These are phyloP conservation scores for Cephalophus harveyi DNA, from an alignment of 2,113 vertebrate species.

Conservation along the genomic window DNA sequence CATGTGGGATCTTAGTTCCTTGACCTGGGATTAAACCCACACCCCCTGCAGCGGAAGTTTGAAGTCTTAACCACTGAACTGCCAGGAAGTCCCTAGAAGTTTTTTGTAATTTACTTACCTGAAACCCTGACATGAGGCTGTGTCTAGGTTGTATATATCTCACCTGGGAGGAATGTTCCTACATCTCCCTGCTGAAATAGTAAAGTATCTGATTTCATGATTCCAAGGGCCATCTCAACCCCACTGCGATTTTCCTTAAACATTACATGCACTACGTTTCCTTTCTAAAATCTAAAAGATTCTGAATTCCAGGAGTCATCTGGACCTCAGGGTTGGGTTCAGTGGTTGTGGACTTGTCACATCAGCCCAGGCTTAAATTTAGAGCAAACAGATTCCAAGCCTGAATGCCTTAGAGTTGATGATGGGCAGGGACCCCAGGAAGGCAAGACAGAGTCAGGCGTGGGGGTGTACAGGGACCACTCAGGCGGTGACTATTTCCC, in stretches of 20 bases:
- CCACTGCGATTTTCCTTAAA: background rate
- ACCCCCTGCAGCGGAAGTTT: background rate
- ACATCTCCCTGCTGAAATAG: background rate
- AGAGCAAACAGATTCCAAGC: background rate
- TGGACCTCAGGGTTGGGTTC: background rate
- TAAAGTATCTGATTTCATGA: background rate
- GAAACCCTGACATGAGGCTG: background rate
- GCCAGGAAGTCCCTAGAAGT: background rate
- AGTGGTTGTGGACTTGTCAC: background rate
- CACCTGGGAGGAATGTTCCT: background rate
- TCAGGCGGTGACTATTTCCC: background rate
- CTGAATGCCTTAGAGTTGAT: background rate
- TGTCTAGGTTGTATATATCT: background rate
- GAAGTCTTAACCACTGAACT: background rate
- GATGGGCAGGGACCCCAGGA: background rate
- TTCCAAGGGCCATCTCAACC: background rate
- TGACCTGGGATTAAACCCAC: background rate
- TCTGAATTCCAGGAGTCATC: background rate
- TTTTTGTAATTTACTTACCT: background rate
- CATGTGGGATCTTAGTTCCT: background rate
- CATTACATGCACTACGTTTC: background rate
- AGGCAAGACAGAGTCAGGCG: background rate
- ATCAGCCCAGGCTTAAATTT: background rate
- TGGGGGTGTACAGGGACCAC: background rate
- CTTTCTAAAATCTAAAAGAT: conserved; percentile 19